A percentile compares a stretch with the other conserved stretches of the same genome.
Evolutionary conservation across 1,140 invertebrate genomes (phyloP).

Genomic region (Formica selysi): DNA sequence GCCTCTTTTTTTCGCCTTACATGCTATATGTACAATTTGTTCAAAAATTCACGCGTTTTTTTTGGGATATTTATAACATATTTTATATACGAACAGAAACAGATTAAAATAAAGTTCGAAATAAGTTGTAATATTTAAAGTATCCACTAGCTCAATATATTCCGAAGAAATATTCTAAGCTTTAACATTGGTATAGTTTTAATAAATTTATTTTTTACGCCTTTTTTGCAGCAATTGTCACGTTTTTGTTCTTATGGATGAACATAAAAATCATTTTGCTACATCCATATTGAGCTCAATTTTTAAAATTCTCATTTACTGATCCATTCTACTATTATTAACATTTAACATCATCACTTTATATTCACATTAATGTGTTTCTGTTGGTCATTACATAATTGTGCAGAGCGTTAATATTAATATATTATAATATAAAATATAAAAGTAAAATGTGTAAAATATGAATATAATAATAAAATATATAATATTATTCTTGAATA

Average conservation of each 20-base stretch:
- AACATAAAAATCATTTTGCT: background rate
- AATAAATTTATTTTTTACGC: background rate
- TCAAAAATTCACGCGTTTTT: slow-evolving; percentile 5
- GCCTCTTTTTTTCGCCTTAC: slow-evolving; percentile 25
- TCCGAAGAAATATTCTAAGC: background rate
- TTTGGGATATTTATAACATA: slow-evolving; percentile 3
- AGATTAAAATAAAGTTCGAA: background rate
- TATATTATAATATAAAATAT: background rate
- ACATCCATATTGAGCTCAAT: background rate
- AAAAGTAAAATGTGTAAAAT: background rate
- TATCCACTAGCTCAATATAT: background rate
- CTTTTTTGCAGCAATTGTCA: background rate
- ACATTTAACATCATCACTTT: background rate
- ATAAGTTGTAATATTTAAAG: background rate
- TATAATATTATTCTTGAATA: background rate
- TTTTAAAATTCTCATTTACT: background rate
- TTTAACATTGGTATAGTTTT: background rate
- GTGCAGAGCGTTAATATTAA: background rate
- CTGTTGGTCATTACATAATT: background rate
- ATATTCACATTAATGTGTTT: background rate
- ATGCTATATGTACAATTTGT: slow-evolving; percentile 38
- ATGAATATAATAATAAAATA: background rate
- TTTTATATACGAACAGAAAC: slow-evolving; percentile 2
- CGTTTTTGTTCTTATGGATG: background rate
- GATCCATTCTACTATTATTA: background rate